phyloP scores from a whole-genome alignment of 2,113 vertebrate genomes.

The Sialia sialis region DNA sequence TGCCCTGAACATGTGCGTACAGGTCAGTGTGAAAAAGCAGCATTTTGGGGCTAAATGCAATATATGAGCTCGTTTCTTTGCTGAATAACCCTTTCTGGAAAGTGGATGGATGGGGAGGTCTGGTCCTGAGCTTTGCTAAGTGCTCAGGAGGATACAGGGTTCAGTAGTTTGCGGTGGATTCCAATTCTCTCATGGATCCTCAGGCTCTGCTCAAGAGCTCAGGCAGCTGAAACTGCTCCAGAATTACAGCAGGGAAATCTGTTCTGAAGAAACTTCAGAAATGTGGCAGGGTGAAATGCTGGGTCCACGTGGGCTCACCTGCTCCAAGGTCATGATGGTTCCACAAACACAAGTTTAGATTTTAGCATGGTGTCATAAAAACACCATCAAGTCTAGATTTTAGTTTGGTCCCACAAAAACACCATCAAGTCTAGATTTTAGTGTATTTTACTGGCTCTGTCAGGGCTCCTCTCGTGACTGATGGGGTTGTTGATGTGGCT shows the following conservation, averaged over 20 bases:
- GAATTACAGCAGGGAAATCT: not conserved
- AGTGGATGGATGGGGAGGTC: not conserved
- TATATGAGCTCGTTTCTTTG: not conserved
- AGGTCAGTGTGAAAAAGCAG: not conserved
- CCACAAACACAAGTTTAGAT: too few relatives aligned
- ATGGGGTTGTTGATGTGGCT: not conserved
- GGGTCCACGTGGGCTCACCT: not conserved
- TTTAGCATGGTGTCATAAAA: too few relatives aligned
- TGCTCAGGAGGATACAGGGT: not conserved
- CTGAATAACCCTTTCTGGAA: not conserved
- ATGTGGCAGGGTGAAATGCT: not conserved
- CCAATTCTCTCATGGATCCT: not conserved
- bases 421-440: not conserved
- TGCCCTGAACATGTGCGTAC: not conserved
- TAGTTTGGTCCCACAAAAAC: accelerated
- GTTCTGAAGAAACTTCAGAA: not conserved
- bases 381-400: too few relatives aligned
- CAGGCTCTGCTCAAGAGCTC: accelerated
- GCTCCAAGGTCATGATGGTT: accelerated
- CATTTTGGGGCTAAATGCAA: not conserved
- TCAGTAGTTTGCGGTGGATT: not conserved
- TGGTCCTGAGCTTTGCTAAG: not conserved
- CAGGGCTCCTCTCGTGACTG: not conserved
- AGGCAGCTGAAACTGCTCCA: not conserved
- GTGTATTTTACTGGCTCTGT: not conserved